Conservation (phyloP, 2,888 invertebrate genomes). For the Latrodectus hesperus region DNA sequence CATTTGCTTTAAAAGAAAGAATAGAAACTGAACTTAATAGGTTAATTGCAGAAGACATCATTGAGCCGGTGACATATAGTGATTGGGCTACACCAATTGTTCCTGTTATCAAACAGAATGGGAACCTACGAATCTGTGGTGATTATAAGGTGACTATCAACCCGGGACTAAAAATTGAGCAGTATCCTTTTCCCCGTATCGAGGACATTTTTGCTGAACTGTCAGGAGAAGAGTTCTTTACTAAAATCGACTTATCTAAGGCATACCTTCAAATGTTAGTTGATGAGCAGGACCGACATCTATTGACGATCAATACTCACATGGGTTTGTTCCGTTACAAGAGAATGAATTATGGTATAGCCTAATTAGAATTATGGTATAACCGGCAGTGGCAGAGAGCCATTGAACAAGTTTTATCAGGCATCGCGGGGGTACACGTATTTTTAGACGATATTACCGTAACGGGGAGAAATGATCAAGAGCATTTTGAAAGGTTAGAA, state of each 20-base stretch:
- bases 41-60: constrained; percentile 44
- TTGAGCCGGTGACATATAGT: constrained; percentile 47
- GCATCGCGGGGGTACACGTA: too few relatives aligned
- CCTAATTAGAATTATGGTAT: too few relatives aligned
- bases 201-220: constrained; percentile 72
- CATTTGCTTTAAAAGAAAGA: constrained; percentile 48
- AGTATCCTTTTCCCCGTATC: constrained; percentile 72
- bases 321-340: constrained; percentile 71
- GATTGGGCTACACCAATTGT: constrained; percentile 43
- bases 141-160: constrained; percentile 15
- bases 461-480: too few relatives aligned
- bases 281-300: constrained; percentile 71
- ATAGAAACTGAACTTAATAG: constrained; percentile 41
- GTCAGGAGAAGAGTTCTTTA: too few relatives aligned
- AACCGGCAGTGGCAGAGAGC: too few relatives aligned
- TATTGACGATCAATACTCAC: constrained; percentile 72
- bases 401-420: too few relatives aligned
- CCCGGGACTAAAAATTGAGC: constrained; percentile 71
- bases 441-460: too few relatives aligned
- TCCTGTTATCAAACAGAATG: constrained; percentile 36
- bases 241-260: too few relatives aligned
- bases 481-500: too few relatives aligned
- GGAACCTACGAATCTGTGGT: constrained; percentile 17
- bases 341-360: constrained; percentile 73
- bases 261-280: constrained; percentile 74